Evolutionary conservation across 2,888 invertebrate species (phyloP).

Genomic region (Brachylomia viminalis): DNA sequence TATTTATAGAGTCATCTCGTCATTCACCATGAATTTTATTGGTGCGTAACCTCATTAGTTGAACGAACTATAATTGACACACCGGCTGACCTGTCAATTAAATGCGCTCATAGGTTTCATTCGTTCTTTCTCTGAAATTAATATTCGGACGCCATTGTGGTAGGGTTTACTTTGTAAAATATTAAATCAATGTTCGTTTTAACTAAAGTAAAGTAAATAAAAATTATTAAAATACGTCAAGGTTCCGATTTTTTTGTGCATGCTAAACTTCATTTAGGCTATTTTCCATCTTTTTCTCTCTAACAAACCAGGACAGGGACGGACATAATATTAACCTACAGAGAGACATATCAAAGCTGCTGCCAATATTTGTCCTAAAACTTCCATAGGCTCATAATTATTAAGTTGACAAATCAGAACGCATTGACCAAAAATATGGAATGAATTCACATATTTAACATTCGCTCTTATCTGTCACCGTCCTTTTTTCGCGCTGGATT

Average conservation of each 20-base stretch:
- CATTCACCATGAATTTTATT: slow-evolving; percentile 78
- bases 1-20: slow-evolving; percentile 68
- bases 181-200: slow-evolving; percentile 9
- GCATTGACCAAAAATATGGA: not conserved
- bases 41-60: slow-evolving; percentile 86
- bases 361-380: not conserved
- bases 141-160: slow-evolving; percentile 23
- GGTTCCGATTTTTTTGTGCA: not conserved
- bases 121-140: slow-evolving; percentile 68
- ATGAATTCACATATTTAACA: too few relatives aligned
- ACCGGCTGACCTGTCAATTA: slow-evolving; percentile 90
- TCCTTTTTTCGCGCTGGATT: not conserved
- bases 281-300: not conserved
- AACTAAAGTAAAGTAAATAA: not conserved
- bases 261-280: not conserved
- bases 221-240: too few relatives aligned
- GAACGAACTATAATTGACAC: slow-evolving; percentile 89
- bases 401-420: not conserved
- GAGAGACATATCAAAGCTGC: not conserved
- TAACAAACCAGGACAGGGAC: not conserved
- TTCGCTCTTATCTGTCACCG: not conserved
- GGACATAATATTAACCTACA: not conserved
- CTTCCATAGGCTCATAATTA: too few relatives aligned
- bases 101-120: slow-evolving; percentile 74
- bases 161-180: slow-evolving; percentile 9